Conservation (phyloP, 1,140 invertebrate species). For the Argopecten irradians region DNA sequence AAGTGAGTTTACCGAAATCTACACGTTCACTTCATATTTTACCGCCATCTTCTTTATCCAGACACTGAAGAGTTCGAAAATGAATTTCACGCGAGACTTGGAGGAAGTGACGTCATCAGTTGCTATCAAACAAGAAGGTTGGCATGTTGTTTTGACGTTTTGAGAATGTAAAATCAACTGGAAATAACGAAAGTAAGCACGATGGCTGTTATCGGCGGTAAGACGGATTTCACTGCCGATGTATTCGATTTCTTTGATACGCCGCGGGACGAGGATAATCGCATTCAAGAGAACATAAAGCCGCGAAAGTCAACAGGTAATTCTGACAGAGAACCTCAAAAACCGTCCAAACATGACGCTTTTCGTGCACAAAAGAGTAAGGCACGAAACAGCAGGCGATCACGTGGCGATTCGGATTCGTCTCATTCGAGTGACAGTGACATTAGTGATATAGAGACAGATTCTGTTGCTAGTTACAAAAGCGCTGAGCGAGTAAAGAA, state of each 20-base stretch:
- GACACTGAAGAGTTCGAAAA: not conserved
- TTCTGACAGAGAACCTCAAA: not conserved
- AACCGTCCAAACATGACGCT: slow-evolving; percentile 12
- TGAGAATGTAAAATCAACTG: slow-evolving; percentile 35
- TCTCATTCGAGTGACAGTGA: slow-evolving; percentile 47
- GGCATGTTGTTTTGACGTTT: slow-evolving; percentile 32
- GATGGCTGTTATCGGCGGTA: slow-evolving; percentile 24
- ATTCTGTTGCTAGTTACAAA: slow-evolving; percentile 32
- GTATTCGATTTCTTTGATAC: slow-evolving; percentile 67
- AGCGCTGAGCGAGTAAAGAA: slow-evolving; percentile 5
- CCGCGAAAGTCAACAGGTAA: slow-evolving; percentile 19
- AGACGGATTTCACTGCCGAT: slow-evolving; percentile 57
- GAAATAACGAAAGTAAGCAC: not conserved
- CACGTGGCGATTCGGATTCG: slow-evolving; percentile 40
- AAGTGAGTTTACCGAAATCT: not conserved
- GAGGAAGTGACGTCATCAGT: slow-evolving; percentile 53
- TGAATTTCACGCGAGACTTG: slow-evolving; percentile 54
- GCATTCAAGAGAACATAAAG: slow-evolving; percentile 27
- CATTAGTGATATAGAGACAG: slow-evolving; percentile 36
- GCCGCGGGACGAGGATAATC: slow-evolving; percentile 51
- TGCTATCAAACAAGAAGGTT: slow-evolving; percentile 63
- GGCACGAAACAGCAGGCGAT: not conserved
- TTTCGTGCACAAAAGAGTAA: not conserved
- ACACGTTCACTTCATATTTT: slow-evolving; percentile 24
- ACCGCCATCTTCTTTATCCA: slow-evolving; percentile 43